Base-by-base conservation (phyloP, 2,113 vertebrate genomes). In the Micromys minutus region DNA sequence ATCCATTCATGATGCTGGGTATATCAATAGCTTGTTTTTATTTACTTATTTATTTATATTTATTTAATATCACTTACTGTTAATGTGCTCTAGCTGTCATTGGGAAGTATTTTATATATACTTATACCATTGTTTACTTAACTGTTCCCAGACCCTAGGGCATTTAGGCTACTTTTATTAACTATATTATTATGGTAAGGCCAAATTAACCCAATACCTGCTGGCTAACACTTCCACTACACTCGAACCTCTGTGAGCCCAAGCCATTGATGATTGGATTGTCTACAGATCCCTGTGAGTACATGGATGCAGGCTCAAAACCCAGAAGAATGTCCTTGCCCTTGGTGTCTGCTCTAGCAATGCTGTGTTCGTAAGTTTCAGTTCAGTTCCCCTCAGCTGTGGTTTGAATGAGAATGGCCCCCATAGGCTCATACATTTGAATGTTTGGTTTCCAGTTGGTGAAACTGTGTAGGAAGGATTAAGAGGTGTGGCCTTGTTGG, bases 271-370 rank as follows among this genome's bases (percentile, higher is more conserved):
- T 3, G n/a, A 55, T 8, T 19, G 52, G 52, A 29, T 13, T 13
- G 22, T 42, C 77, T 24, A 26, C 19, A 39, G 21, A 72, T 76
- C 52, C 13, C 3, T 0, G 21, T 65, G 71, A 17, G n/a, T 19
- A 45, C 15, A 13, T 5, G 2, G 7, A 16, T 0, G 0, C 13
- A 36, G 67, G n/a, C 34, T 87, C 42, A 2, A 4, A 42, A n/a
- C 13, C 50, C 87, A 24, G 50, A 47, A 50, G 36, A 71, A 21
- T 0, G 9, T 13, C 19, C n/a, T 12, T 36, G 1, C 9, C 22
- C 47, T 72, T 29, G 69, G 75, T 42, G 79, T 88, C 71, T 85
- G 72, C 77, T 22, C 34, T 0, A 36, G 55, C 34, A 15, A 0
- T 3, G 34, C 63, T 71, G 91, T 71, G 42, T 16, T 74, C 26